Evolutionary conservation across 2,113 vertebrate genomes (phyloP), one percentile per base, ranked within the genome.

Genomic region (Neodon shergylaensis): DNA sequence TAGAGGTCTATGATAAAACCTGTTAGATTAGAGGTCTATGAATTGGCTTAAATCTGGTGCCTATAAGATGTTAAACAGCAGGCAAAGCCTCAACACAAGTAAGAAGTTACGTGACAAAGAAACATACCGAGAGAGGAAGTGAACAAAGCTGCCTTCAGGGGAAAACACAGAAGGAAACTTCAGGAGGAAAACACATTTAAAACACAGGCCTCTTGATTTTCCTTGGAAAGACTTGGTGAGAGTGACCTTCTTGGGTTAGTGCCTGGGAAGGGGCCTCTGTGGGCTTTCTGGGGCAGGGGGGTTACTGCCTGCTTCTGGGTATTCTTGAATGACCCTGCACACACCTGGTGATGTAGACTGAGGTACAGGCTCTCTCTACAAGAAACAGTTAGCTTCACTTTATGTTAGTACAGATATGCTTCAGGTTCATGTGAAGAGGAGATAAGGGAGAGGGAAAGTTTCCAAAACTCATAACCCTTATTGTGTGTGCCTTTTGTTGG

Each of bases 191-290:
- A 21, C 54, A 58, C 54, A 58, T 21, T 58, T 21, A 58, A 58
- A 58, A 58, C 19, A 88, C 73, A 92, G 63, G n/a, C 92, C 95
- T 95, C 58, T 91, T 89, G 10, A 63, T 82, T 95, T 94, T 82
- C 36, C 36, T 77, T 49, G 82, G 88, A 92, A 94, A 87, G 76
- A 44, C 31, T 42, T 92, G 42, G 74, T 77, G 22, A 90, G 5
- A 33, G 68, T 39, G 54, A 61, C 54, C 93, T 92, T 95, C n/a
- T 22, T 92, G 78, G 74, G 61, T 81, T 94, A 78, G 73, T 89
- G 44, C 63, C 54, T 73, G 94, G 42, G 49, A 63, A 92, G 63
- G 89, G 39, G 54, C 65, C 58, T 81, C 49, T 52, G 28, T 94
- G 22, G 76, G 21, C 31, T 74, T 63, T 83, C 21, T 11, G 70